phyloP scores from a whole-genome alignment of 2,113 vertebrate genomes.

The Diadophis punctatus region DNA sequence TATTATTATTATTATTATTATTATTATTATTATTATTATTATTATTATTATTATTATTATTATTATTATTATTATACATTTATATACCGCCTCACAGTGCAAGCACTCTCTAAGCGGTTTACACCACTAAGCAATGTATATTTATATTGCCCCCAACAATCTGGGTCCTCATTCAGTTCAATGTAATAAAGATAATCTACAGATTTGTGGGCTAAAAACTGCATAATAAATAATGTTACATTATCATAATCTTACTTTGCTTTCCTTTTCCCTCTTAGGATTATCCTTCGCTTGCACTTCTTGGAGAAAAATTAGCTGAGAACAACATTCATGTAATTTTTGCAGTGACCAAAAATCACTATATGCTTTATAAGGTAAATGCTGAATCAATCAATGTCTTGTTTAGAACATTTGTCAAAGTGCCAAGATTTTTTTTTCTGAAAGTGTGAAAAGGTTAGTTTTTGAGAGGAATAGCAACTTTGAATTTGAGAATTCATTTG shows the following conservation, averaged over 20 bases:
- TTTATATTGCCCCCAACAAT: too few species aligned
- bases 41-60: too few species aligned
- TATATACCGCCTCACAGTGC: too few species aligned
- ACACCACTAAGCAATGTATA: too few species aligned
- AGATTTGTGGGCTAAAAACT: neutral
- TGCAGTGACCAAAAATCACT: conserved; percentile 89
- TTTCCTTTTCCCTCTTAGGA: conserved; percentile 69
- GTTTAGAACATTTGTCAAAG: neutral
- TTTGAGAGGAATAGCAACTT: neutral
- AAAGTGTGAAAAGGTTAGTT: neutral
- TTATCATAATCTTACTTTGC: neutral
- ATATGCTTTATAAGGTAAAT: conserved; percentile 90
- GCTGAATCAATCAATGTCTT: neutral
- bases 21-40: too few species aligned
- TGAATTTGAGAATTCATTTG: accelerated
- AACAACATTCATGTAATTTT: conserved; percentile 98
- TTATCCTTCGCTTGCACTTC: conserved; percentile 91
- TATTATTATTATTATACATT: too few species aligned
- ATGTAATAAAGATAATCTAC: neutral
- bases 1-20: too few species aligned
- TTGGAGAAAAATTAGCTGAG: conserved; percentile 94
- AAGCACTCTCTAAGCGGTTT: too few species aligned
- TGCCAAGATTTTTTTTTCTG: neutral
- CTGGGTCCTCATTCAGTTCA: neutral
- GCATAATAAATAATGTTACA: neutral